Evolutionary conservation across 2,797 vertebrate species (phyloP), one percentile per base, ranked within the genome.

Genomic region (Molossus alvarezi): DNA sequence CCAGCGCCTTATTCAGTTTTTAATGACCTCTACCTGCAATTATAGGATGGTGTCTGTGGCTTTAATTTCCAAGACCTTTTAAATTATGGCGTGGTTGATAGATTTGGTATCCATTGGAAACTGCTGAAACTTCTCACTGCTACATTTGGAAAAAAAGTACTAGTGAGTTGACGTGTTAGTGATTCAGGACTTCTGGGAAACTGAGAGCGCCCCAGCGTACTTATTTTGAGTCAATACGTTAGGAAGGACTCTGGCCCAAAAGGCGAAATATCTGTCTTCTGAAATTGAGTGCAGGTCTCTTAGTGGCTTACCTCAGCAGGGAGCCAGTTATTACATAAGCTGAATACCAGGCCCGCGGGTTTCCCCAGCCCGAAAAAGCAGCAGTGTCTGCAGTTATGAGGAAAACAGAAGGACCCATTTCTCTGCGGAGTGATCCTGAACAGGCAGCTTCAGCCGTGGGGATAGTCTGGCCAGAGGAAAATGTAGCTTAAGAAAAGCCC

Each of bases 321-420:
- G 98, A 97, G 62, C 93, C 95, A 94, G 97, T 96, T 98, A 91
- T 97, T 96, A 87, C 96, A 8, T 96, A 97, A 98, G 97, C 97
- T 97, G 97, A 98, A 97, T 97, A 97, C 95, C 98, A 98, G 98
- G 95, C 96, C 98, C 53, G 14, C 72, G 95, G 97, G 94, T 87
- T 97, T 98, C 95, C 97, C 96, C 97, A 58, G 94, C 8, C 94
- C 97, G 97, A 96, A 97, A 98, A 98, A 97, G 97, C 95, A 97
- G 96, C 97, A 27, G 73, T 90, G 60, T 89, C 97, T 98, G 96
- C 93, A 95, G 14, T 98, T 98, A 97, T 98, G 97, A 97, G 97
- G 97, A 98, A 98, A 98, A 98, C 98, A 98, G 98, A 98, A 77
- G 90, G 98, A 91, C 92, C 97, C 0, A 29, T 97, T 98, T 98